Evolutionary conservation across 2,888 invertebrate genomes (phyloP), one percentile per base, ranked within the genome.

Genomic region (Willowsia nigromaculata): DNA sequence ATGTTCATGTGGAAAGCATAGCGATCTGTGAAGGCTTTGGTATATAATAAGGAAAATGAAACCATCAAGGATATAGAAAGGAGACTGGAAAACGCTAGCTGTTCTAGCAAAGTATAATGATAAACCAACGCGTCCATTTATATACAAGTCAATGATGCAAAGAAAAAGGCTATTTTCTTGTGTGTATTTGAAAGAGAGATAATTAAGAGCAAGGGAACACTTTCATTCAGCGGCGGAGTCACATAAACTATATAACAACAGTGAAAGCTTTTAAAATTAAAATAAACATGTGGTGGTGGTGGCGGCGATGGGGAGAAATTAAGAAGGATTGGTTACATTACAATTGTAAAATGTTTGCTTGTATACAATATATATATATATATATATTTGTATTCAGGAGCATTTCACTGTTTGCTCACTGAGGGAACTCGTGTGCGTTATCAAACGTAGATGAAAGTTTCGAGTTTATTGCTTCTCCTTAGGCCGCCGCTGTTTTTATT

Each of bases 141-240:
- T 74, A 82, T 74, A 47, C 25, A 33, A 88, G 84, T 88, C 84
- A 88, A 80, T 88, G 88, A 84, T 80, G 88, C 84, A 88, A 78
- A 80, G 80, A 88, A 80, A 88, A 88, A 80, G 80, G 84, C 43
- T 83, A 65, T 83, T 83, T 83, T 74, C 47, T 74, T 74, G 74
- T 74, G 47, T 47, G 74, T 47, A 74, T 74, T 84, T 50, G 53
- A 71, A 74, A 84, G 53, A 53, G 65, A 84, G 80, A 88, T 84
- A 84, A 88, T 88, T 88, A 84, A 78, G 83, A 84, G 80, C 76
- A 84, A 59, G 78, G 85, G 65, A 85, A 78, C 78, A 80, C 80
- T 80, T 81, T 80, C 68, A 53, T 71, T 80, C 53, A 53, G 47
- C n/a, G 65, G 43, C 6, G 47, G 18, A 53, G 65, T 37, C 56